Evolutionary conservation across 2,888 invertebrate species (phyloP), one percentile per base, ranked within the genome.

Genomic region (Metopia argyrocephala): DNA sequence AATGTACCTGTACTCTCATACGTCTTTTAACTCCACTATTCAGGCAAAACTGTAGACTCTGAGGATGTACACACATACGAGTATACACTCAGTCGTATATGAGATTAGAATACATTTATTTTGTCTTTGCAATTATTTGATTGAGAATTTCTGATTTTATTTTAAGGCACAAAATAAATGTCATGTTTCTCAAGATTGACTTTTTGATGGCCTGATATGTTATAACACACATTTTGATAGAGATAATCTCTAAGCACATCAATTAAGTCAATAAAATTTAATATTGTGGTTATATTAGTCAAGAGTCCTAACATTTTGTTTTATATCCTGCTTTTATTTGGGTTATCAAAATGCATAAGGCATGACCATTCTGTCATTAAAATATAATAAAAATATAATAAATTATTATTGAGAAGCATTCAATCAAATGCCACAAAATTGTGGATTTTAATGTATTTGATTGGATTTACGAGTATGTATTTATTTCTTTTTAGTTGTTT

Each of bases 181-280:
- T 79, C 71, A 74, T 61, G 52, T 61, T 75, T 69, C 65, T 74
- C 23, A 46, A 75, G 75, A 79, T 70, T 75, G 75, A 69, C 70
- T 75, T 79, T 75, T 79, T 79, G 69, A 79, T 74, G 75, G 74
- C 70, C 65, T 69, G 65, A 75, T 28, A 79, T 79, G 65, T 15
- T 59, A 25, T 52, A 38, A 31, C 28, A 64, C n/a, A 64, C 28
- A 15, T 15, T 12, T 38, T 38, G 12, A 38, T 38, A 38, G 15
- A 38, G 9, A 38, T 38, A 38, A 12, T 15, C 4, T 12, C 38
- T 38, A 38, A 0, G 3, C 9, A 38, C 38, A 38, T 38, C 38
- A 38, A 38, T 38, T 38, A 62, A 46, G 18, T 27, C 9, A 12
- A 48, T 23, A 64, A 46, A 23, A 27, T 23, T 12, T n/a, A 25